These are phyloP conservation scores for Leptinotarsa peninsularis DNA, from an alignment of 2,888 invertebrate genomes.

Conservation along the genomic window DNA sequence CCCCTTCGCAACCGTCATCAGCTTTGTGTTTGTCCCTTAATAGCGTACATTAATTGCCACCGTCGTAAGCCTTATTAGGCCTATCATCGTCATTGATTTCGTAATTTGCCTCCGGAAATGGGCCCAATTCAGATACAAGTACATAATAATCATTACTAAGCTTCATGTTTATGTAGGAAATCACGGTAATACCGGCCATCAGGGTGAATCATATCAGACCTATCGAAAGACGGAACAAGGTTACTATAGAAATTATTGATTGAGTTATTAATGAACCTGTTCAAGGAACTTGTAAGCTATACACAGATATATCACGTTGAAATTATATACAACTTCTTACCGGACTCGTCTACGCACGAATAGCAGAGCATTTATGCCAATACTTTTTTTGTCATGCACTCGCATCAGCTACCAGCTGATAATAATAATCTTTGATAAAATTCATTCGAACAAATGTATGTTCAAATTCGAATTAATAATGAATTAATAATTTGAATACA, in stretches of 20 bases:
- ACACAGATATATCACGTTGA: too few relatives aligned
- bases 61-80: conserved; percentile 30
- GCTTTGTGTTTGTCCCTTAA: conserved; percentile 33
- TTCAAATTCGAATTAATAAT: too few relatives aligned
- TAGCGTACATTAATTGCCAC: conserved; percentile 33
- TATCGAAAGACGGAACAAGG: not conserved
- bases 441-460: too few relatives aligned
- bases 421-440: too few relatives aligned
- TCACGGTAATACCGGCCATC: conserved; percentile 26
- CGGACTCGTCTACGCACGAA: too few relatives aligned
- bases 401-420: too few relatives aligned
- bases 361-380: too few relatives aligned
- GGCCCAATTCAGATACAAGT: conserved; percentile 33
- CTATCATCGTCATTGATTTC: conserved; percentile 36
- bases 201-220: conserved; percentile 4
- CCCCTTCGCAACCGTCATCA: conserved; percentile 22
- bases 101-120: conserved; percentile 34
- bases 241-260: conserved; percentile 18
- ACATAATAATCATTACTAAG: conserved; percentile 33
- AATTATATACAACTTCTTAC: too few relatives aligned
- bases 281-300: not conserved
- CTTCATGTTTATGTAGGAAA: conserved; percentile 32
- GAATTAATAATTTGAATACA: too few relatives aligned
- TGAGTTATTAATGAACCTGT: not conserved
- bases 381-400: too few relatives aligned